Percentiles rank a stretch among this genome's conserved stretches.
Evolutionary conservation across 2,888 invertebrate species (phyloP).

Genomic region (Rhamphomyia laevipes): DNA sequence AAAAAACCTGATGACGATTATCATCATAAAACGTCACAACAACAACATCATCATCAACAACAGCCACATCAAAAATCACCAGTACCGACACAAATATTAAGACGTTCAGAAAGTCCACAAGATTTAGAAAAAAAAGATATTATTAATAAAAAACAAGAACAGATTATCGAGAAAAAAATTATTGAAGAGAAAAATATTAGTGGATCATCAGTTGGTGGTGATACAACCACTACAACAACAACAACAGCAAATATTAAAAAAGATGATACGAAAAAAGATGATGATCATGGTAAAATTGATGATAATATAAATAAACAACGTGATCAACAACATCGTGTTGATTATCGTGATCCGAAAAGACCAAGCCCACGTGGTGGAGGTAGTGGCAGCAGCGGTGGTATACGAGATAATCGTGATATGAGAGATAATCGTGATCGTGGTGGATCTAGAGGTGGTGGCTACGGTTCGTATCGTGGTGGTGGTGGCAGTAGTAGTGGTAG

Average conservation of each 20-base stretch:
- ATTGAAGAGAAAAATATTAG: slow-evolving; percentile 1
- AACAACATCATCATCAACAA: slow-evolving; percentile 12
- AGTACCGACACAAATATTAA: slow-evolving; percentile 34
- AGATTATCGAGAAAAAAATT: not conserved
- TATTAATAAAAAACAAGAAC: not conserved
- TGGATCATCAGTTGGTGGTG: not conserved
- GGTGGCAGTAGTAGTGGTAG: slow-evolving; percentile 41
- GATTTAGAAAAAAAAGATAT: not conserved
- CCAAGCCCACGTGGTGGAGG: slow-evolving; percentile 9
- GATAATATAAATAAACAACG: not conserved
- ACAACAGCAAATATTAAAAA: not conserved
- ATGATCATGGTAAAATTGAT: not conserved
- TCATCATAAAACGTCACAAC: slow-evolving; percentile 8
- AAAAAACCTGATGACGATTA: slow-evolving; percentile 6
- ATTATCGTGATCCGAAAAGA: slow-evolving; percentile 8
- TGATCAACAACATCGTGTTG: not conserved
- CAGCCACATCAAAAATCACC: slow-evolving; percentile 12
- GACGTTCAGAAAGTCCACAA: slow-evolving; percentile 27
- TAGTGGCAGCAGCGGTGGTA: slow-evolving; percentile 5
- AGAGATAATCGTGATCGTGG: slow-evolving; percentile 18
- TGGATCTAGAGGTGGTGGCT: slow-evolving; percentile 35
- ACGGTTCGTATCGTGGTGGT: slow-evolving; percentile 41
- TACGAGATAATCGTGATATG: slow-evolving; percentile 8
- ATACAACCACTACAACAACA: slow-evolving; percentile 1
- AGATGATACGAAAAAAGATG: too few species aligned